A percentile compares a stretch with the other conserved stretches of the same genome.
phyloP scores from a whole-genome alignment of 2,888 invertebrate genomes.

The Crocallis elinguaria region DNA sequence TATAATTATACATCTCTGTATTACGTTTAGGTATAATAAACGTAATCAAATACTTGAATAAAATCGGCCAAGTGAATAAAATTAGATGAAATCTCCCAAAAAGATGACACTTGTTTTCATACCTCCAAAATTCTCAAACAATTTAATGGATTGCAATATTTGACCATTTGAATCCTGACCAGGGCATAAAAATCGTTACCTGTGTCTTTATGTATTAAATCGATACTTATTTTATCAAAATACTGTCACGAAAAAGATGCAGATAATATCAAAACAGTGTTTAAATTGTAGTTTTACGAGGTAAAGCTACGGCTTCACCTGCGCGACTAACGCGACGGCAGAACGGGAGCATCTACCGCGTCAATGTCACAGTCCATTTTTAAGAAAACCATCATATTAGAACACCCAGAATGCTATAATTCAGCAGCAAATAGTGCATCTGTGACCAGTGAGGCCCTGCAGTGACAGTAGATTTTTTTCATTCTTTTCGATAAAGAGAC shows the following conservation, averaged over 20 bases:
- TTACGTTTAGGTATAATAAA: too few relatives aligned
- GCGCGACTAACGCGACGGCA: not conserved
- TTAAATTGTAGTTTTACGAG: conserved; percentile 27
- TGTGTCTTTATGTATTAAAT: conserved; percentile 10
- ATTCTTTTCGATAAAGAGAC: too few relatives aligned
- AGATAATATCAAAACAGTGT: conserved; percentile 32
- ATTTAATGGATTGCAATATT: conserved; percentile 18
- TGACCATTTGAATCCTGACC: conserved; percentile 8
- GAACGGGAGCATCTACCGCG: not conserved
- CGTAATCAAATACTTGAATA: too few relatives aligned
- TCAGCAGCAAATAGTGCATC: too few relatives aligned
- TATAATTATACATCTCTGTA: too few relatives aligned
- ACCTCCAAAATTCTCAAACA: conserved; percentile 2
- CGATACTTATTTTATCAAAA: conserved; percentile 20
- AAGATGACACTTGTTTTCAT: conserved; percentile 8
- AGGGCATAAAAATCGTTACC: conserved; percentile 5
- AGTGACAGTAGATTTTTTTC: too few relatives aligned
- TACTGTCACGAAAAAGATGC: conserved; percentile 22
- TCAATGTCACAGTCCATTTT: not conserved
- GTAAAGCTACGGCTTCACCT: conserved; percentile 12
- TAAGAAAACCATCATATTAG: too few relatives aligned
- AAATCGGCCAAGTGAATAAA: conserved; percentile 1
- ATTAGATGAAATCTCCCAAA: conserved; percentile 1
- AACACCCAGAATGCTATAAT: too few relatives aligned
- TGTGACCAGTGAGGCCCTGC: too few relatives aligned